Evolutionary conservation across 2,113 vertebrate species (phyloP).

Genomic region (Muntiacus muntjak): DNA sequence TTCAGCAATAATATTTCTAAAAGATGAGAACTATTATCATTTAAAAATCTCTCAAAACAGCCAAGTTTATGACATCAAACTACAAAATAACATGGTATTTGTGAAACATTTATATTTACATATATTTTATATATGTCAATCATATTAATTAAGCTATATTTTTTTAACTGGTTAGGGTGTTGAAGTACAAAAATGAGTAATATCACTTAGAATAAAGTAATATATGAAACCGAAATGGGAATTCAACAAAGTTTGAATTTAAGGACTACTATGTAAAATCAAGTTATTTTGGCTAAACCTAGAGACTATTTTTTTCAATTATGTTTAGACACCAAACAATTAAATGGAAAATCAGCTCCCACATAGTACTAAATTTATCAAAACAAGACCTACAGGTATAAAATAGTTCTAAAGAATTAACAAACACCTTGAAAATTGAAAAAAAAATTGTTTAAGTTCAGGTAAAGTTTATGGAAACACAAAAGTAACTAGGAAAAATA

Average conservation of each 20-base stretch:
- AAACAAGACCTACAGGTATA: neutral
- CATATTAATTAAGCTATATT: neutral
- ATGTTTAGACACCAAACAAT: neutral
- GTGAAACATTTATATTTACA: neutral
- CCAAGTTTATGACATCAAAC: neutral
- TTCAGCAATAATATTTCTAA: conserved; percentile 14
- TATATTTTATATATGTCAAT: neutral
- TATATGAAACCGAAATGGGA: neutral
- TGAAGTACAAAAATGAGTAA: conserved; percentile 33
- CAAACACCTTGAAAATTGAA: neutral
- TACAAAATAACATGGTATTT: neutral
- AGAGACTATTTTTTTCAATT: conserved; percentile 18
- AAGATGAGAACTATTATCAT: neutral
- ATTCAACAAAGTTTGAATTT: conserved; percentile 9
- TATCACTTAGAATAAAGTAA: conserved; percentile 13
- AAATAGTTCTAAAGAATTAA: neutral
- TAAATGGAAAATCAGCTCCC: conserved; percentile 25
- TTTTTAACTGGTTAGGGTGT: neutral
- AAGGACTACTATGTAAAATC: conserved; percentile 24
- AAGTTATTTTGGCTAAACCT: neutral
- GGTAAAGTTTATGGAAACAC: neutral
- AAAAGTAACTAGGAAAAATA: neutral
- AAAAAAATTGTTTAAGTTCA: neutral
- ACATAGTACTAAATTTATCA: conserved; percentile 22
- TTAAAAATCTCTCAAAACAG: conserved; percentile 41